These are phyloP conservation scores for Hybognathus amarus DNA, from an alignment of 2,797 vertebrate species.

Conservation along the genomic window DNA sequence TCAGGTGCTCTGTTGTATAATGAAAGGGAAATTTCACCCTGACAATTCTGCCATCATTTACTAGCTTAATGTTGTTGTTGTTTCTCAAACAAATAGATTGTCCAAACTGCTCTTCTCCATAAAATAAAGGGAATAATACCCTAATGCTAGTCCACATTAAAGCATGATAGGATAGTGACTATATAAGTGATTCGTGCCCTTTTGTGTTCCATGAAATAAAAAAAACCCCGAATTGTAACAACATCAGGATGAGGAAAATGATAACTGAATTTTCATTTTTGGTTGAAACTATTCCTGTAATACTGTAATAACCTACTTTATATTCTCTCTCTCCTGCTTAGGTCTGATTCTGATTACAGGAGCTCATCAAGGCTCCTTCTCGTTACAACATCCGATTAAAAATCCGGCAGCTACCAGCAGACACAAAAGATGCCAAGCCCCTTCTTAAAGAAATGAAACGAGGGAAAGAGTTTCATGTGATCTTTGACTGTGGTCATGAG, in stretches of 20 bases:
- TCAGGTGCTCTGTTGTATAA: slow-evolving; percentile 2
- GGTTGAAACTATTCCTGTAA: slow-evolving; percentile 44
- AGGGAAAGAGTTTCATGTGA: slow-evolving; percentile 96
- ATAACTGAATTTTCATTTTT: slow-evolving; percentile 16
- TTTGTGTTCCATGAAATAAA: slow-evolving; percentile 6
- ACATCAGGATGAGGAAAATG: not conserved
- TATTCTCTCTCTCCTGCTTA: slow-evolving; percentile 61
- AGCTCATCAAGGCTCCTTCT: slow-evolving; percentile 97
- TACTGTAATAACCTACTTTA: slow-evolving; percentile 19
- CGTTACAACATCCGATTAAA: slow-evolving; percentile 97
- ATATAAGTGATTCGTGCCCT: not conserved
- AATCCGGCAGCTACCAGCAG: slow-evolving; percentile 93
- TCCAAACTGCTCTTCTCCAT: not conserved
- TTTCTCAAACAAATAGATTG: not conserved
- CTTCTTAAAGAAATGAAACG: slow-evolving; percentile 98
- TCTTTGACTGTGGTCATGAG: slow-evolving; percentile 97
- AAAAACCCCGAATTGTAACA: not conserved
- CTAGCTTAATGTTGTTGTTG: not conserved
- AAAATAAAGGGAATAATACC: not conserved
- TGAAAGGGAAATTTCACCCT: slow-evolving; percentile 1
- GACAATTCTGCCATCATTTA: not conserved
- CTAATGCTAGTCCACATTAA: not conserved
- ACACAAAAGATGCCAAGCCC: slow-evolving; percentile 95
- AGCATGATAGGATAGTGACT: not conserved
- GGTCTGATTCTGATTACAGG: slow-evolving; percentile 96